Conservation (phyloP, 2,888 invertebrate species). For the Cantharis nigra region DNA sequence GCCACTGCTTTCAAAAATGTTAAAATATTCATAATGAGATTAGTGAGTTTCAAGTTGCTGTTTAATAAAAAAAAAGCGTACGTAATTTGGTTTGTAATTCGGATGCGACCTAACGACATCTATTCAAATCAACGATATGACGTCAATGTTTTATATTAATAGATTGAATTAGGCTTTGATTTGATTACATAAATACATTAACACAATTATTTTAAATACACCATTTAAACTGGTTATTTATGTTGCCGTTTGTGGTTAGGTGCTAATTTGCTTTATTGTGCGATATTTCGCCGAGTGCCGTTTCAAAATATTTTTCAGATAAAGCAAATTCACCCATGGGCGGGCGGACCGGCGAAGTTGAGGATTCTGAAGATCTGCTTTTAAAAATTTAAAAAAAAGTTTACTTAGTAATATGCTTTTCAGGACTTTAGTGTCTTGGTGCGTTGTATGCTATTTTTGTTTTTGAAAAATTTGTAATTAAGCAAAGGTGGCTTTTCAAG, state of each 20-base stretch:
- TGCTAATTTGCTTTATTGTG: background rate
- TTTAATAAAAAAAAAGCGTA: background rate
- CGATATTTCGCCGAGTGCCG: background rate
- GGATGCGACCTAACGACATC: background rate
- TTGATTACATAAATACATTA: background rate
- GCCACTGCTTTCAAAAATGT: background rate
- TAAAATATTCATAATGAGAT: background rate
- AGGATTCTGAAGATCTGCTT: no score
- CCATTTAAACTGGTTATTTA: background rate
- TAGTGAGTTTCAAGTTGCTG: background rate
- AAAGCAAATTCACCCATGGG: background rate
- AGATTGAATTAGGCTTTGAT: background rate
- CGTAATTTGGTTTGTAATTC: background rate
- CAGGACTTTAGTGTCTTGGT: no score
- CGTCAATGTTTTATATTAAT: background rate
- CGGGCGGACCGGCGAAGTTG: no score
- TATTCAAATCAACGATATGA: background rate
- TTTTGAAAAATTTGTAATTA: no score
- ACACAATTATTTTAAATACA: background rate
- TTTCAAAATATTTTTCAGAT: background rate
- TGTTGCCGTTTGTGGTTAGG: background rate
- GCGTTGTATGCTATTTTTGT: no score
- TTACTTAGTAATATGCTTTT: no score
- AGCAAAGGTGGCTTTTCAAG: no score
- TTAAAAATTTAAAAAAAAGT: no score